Evolutionary conservation across 2,113 vertebrate species (phyloP).

Genomic region (Lagenorhynchus albirostris): DNA sequence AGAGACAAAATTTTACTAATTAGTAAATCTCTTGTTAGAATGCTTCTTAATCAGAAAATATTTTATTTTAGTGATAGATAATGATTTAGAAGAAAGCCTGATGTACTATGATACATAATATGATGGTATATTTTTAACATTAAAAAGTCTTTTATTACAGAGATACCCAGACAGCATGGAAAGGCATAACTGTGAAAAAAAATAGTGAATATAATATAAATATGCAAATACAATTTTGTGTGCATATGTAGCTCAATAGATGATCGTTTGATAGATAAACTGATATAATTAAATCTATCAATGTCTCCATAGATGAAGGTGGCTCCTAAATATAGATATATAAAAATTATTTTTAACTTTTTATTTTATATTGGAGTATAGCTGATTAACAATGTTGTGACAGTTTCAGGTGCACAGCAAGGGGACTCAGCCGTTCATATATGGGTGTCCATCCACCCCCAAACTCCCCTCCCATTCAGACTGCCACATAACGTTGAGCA

Average conservation of each 20-base stretch:
- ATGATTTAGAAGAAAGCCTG: background rate
- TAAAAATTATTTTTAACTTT: no score
- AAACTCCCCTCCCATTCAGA: no score
- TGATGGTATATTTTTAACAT: background rate
- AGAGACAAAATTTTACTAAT: background rate
- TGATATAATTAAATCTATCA: background rate
- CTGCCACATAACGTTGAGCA: no score
- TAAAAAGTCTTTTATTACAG: background rate
- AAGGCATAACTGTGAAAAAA: background rate
- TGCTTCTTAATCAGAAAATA: background rate
- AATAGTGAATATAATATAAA: background rate
- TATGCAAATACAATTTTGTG: background rate
- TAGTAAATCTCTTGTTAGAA: background rate
- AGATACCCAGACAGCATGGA: background rate
- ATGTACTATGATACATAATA: background rate
- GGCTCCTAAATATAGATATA: background rate
- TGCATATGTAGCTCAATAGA: background rate
- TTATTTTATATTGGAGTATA: no score
- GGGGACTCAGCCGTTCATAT: no score
- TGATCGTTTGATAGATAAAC: background rate
- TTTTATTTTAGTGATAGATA: background rate
- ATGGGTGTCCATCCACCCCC: no score
- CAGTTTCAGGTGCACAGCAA: no score
- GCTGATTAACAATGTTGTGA: no score
- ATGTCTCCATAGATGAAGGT: background rate